Evolutionary conservation across 1,140 invertebrate genomes (phyloP).

Genomic region (Linepithema humile): DNA sequence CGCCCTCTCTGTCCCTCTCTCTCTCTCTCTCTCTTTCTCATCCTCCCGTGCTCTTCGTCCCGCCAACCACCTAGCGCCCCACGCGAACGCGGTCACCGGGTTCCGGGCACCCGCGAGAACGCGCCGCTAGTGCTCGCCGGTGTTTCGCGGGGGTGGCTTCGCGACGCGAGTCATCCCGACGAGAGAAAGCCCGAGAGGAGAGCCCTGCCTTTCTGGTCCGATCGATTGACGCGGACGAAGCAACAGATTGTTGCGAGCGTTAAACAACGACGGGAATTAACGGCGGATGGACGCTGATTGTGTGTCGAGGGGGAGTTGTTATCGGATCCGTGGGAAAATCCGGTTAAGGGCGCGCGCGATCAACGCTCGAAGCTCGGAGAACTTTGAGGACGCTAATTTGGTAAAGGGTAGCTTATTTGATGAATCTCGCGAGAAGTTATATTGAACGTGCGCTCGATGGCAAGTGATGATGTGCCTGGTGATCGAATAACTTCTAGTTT

Average conservation of each 20-base stretch:
- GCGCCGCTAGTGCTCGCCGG: conserved; percentile 48
- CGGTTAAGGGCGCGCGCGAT: conserved; percentile 16
- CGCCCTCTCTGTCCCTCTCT: conserved; percentile 12
- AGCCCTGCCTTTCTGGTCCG: conserved; percentile 15
- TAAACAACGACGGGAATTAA: conserved; percentile 15
- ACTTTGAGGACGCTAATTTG: background rate
- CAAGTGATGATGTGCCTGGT: background rate
- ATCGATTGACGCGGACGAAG: conserved; percentile 60
- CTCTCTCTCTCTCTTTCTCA: background rate
- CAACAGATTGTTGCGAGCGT: conserved; percentile 72
- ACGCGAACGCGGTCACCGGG: conserved; percentile 48
- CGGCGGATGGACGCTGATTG: background rate
- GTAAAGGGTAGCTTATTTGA: background rate
- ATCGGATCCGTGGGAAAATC: background rate
- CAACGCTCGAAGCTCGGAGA: background rate
- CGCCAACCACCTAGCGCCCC: background rate
- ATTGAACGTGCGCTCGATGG: background rate
- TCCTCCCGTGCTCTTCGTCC: background rate
- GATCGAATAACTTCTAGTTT: background rate
- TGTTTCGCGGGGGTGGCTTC: conserved; percentile 34
- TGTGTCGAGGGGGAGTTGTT: background rate
- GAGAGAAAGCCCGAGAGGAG: conserved; percentile 4
- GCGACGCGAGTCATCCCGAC: conserved; percentile 28
- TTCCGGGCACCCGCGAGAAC: conserved; percentile 31
- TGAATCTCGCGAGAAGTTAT: background rate